Conservation (phyloP, 2,797 vertebrate genomes). For the Tarsius wallacei region DNA sequence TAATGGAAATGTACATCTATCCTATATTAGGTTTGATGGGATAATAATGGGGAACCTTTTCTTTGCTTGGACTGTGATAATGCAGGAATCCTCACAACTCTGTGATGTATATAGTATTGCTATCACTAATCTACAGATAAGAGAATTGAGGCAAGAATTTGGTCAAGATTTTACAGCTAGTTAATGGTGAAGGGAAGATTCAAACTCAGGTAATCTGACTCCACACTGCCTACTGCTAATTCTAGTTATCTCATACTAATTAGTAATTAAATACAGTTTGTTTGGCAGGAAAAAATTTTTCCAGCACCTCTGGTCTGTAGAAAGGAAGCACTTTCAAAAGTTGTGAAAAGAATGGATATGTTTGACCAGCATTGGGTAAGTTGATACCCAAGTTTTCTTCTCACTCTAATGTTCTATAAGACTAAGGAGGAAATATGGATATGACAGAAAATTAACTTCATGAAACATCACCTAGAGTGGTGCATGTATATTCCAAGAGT, state of each 20-base stretch:
- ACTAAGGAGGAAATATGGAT: conserved; percentile 14
- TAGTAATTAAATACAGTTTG: conserved; percentile 53
- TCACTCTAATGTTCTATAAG: conserved; percentile 41
- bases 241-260: not conserved
- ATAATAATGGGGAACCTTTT: not conserved
- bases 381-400: not conserved
- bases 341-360: conserved; percentile 33
- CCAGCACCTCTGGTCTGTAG: not conserved
- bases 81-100: not conserved
- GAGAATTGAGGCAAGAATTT: conserved; percentile 19
- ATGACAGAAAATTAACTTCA: conserved; percentile 56
- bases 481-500: conserved; percentile 33
- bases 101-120: not conserved
- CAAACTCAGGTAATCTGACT: not conserved
- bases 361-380: not conserved
- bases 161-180: not conserved
- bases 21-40: not conserved
- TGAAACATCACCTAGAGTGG: conserved; percentile 15
- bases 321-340: conserved; percentile 33
- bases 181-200: not conserved
- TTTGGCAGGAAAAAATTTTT: not conserved
- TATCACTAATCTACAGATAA: not conserved
- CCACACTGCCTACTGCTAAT: not conserved
- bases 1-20: not conserved
- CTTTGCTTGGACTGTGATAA: not conserved